These are phyloP conservation scores for Augiades crinisus DNA, from an alignment of 2,888 invertebrate species.

Conservation along the genomic window DNA sequence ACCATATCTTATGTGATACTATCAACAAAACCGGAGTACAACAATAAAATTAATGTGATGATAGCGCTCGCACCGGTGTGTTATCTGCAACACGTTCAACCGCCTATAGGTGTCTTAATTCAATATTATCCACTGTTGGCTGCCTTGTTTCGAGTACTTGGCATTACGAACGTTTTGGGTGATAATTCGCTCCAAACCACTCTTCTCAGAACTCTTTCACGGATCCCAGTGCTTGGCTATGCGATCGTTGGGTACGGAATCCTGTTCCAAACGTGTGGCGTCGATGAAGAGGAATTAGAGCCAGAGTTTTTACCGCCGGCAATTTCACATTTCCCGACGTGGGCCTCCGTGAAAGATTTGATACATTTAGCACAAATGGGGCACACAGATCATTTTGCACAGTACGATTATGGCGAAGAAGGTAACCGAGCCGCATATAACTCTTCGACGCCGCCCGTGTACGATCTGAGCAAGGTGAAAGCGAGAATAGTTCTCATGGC, in stretches of 20 bases:
- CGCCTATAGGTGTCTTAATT: constrained; percentile 16
- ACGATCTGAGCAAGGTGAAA: constrained; percentile 43
- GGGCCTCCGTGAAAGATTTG: constrained; percentile 44
- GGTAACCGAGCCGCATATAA: constrained; percentile 41
- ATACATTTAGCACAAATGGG: constrained; percentile 44
- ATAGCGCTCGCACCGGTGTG: constrained; percentile 60
- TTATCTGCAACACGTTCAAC: constrained; percentile 36
- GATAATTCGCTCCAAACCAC: constrained; percentile 20
- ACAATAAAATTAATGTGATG: constrained; percentile 77
- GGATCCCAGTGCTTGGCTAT: constrained; percentile 21
- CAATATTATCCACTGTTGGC: background rate
- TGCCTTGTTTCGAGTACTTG: background rate
- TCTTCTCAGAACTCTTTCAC: constrained; percentile 26
- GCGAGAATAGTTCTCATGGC: constrained; percentile 39
- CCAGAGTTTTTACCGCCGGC: constrained; percentile 36
- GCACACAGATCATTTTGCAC: constrained; percentile 35
- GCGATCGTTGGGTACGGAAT: constrained; percentile 28
- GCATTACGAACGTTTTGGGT: constrained; percentile 8
- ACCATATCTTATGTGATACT: constrained; percentile 80
- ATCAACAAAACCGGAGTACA: constrained; percentile 79
- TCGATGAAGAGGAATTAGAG: constrained; percentile 40
- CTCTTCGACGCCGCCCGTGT: constrained; percentile 38
- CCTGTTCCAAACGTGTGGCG: no score
- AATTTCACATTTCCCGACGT: constrained; percentile 45
- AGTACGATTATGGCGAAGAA: constrained; percentile 44